Evolutionary conservation across 1,140 invertebrate species (phyloP).

Genomic region (Nomia melanderi): DNA sequence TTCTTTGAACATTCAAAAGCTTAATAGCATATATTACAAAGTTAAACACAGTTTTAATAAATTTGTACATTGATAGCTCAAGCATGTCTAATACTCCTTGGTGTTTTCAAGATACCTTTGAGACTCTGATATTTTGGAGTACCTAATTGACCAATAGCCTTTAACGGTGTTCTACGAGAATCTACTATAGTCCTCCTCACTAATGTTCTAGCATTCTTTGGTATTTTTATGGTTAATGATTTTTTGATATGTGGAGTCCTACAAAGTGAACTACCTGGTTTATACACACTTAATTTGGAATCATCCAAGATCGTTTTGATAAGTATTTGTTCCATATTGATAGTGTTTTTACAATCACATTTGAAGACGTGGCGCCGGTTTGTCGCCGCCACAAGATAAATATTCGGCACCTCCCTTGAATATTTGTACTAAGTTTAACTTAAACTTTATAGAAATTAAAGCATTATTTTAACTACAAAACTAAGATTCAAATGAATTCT

Average conservation of each 20-base stretch:
- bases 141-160: slow-evolving; percentile 73
- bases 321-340: slow-evolving; percentile 17
- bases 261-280: slow-evolving; percentile 54
- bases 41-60: slow-evolving; percentile 4
- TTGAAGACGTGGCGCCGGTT: too few species aligned
- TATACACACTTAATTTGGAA: slow-evolving; percentile 60
- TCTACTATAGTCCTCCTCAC: slow-evolving; percentile 67
- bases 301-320: slow-evolving; percentile 37
- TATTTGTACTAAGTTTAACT: too few species aligned
- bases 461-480: too few species aligned
- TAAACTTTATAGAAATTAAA: too few species aligned
- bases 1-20: background rate
- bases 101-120: slow-evolving; percentile 68
- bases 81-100: slow-evolving; percentile 40
- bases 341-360: slow-evolving; percentile 18
- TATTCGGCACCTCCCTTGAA: too few species aligned
- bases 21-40: background rate
- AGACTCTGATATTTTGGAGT: slow-evolving; percentile 76
- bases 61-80: slow-evolving; percentile 12
- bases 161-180: slow-evolving; percentile 75
- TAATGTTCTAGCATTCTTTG: slow-evolving; percentile 73
- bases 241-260: slow-evolving; percentile 79
- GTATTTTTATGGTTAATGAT: slow-evolving; percentile 74
- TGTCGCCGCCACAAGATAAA: too few species aligned
- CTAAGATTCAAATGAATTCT: too few species aligned